Evolutionary conservation across 2,113 vertebrate species (phyloP).

Genomic region (Corythornis vintsioides): DNA sequence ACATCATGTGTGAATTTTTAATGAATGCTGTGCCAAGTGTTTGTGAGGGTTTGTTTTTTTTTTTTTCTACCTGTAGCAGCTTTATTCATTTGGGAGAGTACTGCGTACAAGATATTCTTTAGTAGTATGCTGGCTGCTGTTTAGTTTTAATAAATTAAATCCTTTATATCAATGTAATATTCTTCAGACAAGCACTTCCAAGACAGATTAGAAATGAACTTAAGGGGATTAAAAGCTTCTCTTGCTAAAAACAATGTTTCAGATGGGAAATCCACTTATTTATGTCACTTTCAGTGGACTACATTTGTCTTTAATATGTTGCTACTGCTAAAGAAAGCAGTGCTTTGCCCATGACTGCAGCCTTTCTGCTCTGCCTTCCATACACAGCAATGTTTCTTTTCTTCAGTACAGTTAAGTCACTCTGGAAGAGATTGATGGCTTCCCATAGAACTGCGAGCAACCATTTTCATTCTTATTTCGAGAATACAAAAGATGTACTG

Average conservation of each 20-base stretch:
- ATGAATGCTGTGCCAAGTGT: constrained; percentile 55
- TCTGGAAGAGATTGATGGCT: constrained; percentile 73
- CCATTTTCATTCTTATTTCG: constrained; percentile 71
- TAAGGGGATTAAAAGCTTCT: constrained; percentile 86
- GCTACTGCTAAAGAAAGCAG: constrained; percentile 55
- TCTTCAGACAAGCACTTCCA: constrained; percentile 81
- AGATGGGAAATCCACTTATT: constrained; percentile 82
- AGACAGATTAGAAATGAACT: constrained; percentile 82
- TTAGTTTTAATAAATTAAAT: constrained; percentile 82
- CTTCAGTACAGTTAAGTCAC: constrained; percentile 53
- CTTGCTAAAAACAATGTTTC: constrained; percentile 83
- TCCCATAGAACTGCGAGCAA: constrained; percentile 57
- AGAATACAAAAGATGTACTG: constrained; percentile 68
- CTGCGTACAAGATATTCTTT: constrained; percentile 44
- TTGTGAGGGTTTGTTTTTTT: background rate
- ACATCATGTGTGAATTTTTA: constrained; percentile 69
- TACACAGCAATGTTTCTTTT: constrained; percentile 57
- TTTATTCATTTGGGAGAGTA: constrained; percentile 73
- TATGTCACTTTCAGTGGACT: constrained; percentile 81
- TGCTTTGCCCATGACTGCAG: constrained; percentile 25
- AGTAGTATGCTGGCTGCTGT: constrained; percentile 64
- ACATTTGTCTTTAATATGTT: constrained; percentile 73
- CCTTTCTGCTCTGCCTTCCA: constrained; percentile 56
- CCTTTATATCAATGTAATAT: constrained; percentile 79
- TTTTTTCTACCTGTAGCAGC: constrained; percentile 61